A percentile compares a stretch with the other conserved stretches of the same genome.
Evolutionary conservation across 2,113 vertebrate species (phyloP).

Genomic region (Peromyscus polionotus): DNA sequence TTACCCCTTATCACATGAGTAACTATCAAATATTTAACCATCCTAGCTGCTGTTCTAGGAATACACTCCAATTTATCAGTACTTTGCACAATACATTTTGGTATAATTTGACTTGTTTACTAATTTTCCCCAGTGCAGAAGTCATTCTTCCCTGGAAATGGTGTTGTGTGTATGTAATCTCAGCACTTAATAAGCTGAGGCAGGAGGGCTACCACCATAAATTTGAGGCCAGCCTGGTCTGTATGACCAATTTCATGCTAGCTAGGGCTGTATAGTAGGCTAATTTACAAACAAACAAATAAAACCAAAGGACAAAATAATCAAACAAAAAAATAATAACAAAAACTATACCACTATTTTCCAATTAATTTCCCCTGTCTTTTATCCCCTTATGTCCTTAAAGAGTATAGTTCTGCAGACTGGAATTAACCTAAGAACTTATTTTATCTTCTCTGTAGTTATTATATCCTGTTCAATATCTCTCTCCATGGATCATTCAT

Average conservation of each 20-base stretch:
- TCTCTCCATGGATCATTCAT: too few relatives aligned
- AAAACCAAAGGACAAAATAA: background rate
- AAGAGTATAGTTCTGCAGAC: background rate
- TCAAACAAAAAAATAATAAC: too few relatives aligned
- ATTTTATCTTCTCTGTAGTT: background rate
- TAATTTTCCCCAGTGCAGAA: conserved; percentile 5
- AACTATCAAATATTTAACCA: background rate
- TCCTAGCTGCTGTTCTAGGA: background rate
- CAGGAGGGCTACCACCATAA: too few relatives aligned
- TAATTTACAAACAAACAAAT: background rate
- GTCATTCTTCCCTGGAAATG: background rate
- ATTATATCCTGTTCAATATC: background rate
- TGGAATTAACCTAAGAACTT: background rate
- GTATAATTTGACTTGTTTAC: background rate
- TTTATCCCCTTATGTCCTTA: background rate
- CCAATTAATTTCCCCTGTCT: background rate
- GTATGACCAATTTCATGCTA: background rate
- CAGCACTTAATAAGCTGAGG: background rate
- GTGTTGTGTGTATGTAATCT: background rate
- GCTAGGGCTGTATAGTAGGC: background rate
- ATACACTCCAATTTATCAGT: background rate
- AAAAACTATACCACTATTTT: background rate
- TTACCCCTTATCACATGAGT: background rate
- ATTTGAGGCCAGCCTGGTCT: background rate
- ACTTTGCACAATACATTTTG: background rate